phyloP scores from a whole-genome alignment of 2,113 vertebrate species.

The Ornithorhynchus anatinus region DNA sequence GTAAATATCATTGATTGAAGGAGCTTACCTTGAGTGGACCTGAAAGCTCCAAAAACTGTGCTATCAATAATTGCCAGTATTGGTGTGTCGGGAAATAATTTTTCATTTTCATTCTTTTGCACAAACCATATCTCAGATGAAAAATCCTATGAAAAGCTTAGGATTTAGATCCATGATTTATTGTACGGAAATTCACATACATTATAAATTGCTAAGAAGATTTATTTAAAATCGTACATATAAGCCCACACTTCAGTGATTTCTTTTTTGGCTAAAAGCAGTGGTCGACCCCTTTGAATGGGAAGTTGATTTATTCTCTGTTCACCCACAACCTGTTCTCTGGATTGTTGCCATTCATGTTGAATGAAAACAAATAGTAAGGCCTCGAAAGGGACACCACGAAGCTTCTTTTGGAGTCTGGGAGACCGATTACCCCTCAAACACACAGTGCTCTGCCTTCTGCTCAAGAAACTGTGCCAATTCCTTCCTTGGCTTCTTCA shows the following conservation, averaged over 20 bases:
- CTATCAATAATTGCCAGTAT: no score
- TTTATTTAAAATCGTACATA: not conserved
- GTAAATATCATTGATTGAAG: no score
- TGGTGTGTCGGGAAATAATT: not conserved
- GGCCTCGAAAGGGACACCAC: no score
- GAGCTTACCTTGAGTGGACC: no score
- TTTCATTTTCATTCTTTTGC: not conserved
- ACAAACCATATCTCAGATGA: not conserved
- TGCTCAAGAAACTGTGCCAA: no score
- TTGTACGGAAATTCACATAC: not conserved
- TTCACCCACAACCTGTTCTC: not conserved
- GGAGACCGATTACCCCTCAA: no score
- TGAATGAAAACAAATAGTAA: no score
- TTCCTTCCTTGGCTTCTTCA: no score
- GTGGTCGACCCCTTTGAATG: not conserved
- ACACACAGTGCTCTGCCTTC: no score
- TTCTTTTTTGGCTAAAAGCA: no score
- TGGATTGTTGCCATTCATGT: not conserved
- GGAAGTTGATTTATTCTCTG: not conserved
- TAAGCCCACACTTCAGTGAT: not conserved
- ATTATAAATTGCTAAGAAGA: not conserved
- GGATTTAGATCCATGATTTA: constrained; percentile 1
- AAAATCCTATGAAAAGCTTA: not conserved
- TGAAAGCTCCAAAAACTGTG: no score
- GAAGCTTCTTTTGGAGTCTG: no score